Evolutionary conservation across 1,140 invertebrate species (phyloP).

Genomic region (Goniozus legneri): DNA sequence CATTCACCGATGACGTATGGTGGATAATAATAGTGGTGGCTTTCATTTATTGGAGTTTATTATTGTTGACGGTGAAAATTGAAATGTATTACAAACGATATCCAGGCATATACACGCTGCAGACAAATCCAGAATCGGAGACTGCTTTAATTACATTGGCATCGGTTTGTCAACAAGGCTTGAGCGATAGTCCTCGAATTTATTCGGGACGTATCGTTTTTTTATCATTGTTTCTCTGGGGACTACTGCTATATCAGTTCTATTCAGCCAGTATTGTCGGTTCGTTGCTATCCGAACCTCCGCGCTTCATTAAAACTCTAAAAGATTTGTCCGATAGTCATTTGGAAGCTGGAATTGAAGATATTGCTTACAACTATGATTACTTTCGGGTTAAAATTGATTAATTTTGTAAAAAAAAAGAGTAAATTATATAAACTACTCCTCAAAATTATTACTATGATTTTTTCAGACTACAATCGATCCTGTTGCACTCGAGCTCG

Average conservation of each 20-base stretch:
- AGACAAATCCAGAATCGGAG: slow-evolving; percentile 25
- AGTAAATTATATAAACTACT: too few species aligned
- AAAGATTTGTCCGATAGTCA: slow-evolving; percentile 61
- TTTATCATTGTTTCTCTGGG: slow-evolving; percentile 62
- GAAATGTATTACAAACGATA: slow-evolving; percentile 12
- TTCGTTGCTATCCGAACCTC: slow-evolving; percentile 63
- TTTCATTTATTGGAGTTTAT: slow-evolving; percentile 25
- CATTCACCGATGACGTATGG: slow-evolving; percentile 32
- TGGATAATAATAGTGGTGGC: slow-evolving; percentile 19
- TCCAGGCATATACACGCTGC: not conserved
- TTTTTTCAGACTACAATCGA: slow-evolving; percentile 56
- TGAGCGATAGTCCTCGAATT: slow-evolving; percentile 49
- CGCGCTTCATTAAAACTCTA: slow-evolving; percentile 61
- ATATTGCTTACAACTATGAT: slow-evolving; percentile 61
- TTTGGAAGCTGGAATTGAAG: slow-evolving; percentile 60
- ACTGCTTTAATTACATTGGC: slow-evolving; percentile 43
- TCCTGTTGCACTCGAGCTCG: slow-evolving; percentile 54
- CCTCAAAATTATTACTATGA: slow-evolving; percentile 4
- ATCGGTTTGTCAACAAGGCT: slow-evolving; percentile 57
- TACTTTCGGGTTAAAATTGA: slow-evolving; percentile 65
- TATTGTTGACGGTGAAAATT: slow-evolving; percentile 19
- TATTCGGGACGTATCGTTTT: slow-evolving; percentile 60
- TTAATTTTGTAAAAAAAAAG: too few species aligned
- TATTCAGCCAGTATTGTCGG: slow-evolving; percentile 73
- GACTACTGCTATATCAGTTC: slow-evolving; percentile 65